phyloP scores from a whole-genome alignment of 1,140 invertebrate genomes.

The Antheraea pernyi region DNA sequence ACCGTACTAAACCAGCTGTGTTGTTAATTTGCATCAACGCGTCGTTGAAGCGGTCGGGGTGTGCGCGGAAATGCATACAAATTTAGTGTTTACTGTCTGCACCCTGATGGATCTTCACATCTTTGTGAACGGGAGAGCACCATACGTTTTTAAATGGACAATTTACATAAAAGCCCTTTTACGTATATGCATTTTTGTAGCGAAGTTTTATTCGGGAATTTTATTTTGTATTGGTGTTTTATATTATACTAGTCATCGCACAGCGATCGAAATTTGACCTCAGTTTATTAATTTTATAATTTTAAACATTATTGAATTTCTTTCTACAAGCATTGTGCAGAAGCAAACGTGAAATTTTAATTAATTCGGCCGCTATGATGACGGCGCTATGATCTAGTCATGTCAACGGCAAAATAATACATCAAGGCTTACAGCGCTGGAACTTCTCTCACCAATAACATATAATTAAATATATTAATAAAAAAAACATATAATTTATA shows the following conservation, averaged over 20 bases:
- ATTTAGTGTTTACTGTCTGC: conserved; percentile 1
- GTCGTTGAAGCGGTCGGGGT: neutral
- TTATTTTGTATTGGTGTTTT: neutral
- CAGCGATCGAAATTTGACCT: too few relatives aligned
- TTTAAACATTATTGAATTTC: too few relatives aligned
- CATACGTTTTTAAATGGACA: neutral
- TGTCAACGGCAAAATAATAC: too few relatives aligned
- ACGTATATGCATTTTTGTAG: neutral
- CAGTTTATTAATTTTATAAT: too few relatives aligned
- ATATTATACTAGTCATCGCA: neutral
- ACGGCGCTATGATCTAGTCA: too few relatives aligned
- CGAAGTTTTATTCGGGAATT: neutral
- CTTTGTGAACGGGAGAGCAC: neutral
- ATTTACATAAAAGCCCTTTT: neutral
- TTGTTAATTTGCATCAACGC: neutral
- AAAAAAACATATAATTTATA: too few relatives aligned
- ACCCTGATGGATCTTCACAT: neutral
- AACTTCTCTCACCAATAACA: too few relatives aligned
- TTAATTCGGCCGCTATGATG: too few relatives aligned
- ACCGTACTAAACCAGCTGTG: neutral
- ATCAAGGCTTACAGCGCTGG: too few relatives aligned
- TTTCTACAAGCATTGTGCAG: too few relatives aligned
- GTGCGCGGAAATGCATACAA: neutral
- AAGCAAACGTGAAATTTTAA: too few relatives aligned
- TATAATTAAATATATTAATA: too few relatives aligned